Conservation (phyloP, 2,888 invertebrate species). For the Athalia rosae region DNA sequence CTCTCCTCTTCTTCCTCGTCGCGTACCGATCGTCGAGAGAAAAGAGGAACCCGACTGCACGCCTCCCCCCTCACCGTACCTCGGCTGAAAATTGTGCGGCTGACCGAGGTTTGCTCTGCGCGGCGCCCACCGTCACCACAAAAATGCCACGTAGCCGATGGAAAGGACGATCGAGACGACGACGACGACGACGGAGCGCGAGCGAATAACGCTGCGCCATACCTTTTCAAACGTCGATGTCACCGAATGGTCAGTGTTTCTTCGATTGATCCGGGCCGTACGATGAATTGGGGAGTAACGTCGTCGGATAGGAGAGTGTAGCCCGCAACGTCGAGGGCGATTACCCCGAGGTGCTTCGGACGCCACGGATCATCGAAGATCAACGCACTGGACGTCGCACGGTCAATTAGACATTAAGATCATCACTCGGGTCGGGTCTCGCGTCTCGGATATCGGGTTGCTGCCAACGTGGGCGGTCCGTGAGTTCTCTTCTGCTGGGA, state of each 20-base stretch:
- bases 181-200: too few relatives aligned
- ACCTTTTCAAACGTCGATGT: not conserved
- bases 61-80: too few relatives aligned
- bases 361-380: slow-evolving; percentile 57
- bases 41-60: slow-evolving; percentile 51
- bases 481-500: slow-evolving; percentile 69
- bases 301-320: slow-evolving; percentile 52
- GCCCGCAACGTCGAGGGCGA: slow-evolving; percentile 65
- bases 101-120: slow-evolving; percentile 71
- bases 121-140: slow-evolving; percentile 66
- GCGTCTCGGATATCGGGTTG: slow-evolving; percentile 64
- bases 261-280: too few relatives aligned
- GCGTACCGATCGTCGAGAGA: not conserved
- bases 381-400: slow-evolving; percentile 61
- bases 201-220: too few relatives aligned
- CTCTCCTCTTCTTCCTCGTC: slow-evolving; percentile 57
- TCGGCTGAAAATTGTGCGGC: slow-evolving; percentile 71
- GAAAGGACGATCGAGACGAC: not conserved
- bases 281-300: too few relatives aligned
- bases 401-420: slow-evolving; percentile 73
- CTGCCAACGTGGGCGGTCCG: slow-evolving; percentile 72
- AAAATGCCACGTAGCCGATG: slow-evolving; percentile 60
- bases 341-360: slow-evolving; percentile 64
- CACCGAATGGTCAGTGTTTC: too few relatives aligned
- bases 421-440: slow-evolving; percentile 64